phyloP scores from a whole-genome alignment of 2,888 invertebrate species.

The Leptogaster cylindrica region DNA sequence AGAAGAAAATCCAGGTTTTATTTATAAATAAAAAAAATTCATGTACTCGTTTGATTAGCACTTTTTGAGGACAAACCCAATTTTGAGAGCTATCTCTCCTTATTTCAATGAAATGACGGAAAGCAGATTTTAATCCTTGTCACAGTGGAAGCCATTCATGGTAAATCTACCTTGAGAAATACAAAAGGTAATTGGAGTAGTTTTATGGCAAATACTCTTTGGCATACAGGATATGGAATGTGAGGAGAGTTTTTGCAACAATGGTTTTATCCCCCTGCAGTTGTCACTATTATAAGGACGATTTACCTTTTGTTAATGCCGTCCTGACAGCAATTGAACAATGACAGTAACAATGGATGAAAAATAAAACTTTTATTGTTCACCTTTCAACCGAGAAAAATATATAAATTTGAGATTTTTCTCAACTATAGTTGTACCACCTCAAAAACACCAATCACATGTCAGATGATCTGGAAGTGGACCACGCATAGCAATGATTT shows the following conservation, averaged over 20 bases:
- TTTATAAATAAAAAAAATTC: no score
- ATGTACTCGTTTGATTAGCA: no score
- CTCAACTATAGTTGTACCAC: background rate
- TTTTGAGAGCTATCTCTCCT: conserved; percentile 2
- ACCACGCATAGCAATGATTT: background rate
- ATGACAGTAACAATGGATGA: background rate
- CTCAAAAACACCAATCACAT: background rate
- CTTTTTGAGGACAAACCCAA: no score
- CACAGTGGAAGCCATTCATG: conserved; percentile 2
- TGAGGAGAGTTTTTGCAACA: background rate
- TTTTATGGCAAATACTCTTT: background rate
- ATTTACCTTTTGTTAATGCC: conserved; percentile 7
- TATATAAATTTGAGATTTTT: conserved; percentile 2
- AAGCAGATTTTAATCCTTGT: conserved; percentile 19
- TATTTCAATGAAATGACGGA: background rate
- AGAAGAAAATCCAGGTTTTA: no score
- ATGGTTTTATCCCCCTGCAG: background rate
- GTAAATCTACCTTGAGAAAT: background rate
- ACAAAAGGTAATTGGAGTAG: conserved; percentile 10
- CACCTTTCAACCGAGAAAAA: conserved; percentile 1
- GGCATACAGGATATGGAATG: background rate
- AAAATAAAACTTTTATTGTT: conserved; percentile 14
- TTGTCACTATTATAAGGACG: background rate
- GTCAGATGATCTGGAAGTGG: background rate
- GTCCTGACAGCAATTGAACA: conserved; percentile 7